Evolutionary conservation across 2,113 vertebrate species (phyloP), one percentile per base, ranked within the genome.

Genomic region (Pelecanus crispus): DNA sequence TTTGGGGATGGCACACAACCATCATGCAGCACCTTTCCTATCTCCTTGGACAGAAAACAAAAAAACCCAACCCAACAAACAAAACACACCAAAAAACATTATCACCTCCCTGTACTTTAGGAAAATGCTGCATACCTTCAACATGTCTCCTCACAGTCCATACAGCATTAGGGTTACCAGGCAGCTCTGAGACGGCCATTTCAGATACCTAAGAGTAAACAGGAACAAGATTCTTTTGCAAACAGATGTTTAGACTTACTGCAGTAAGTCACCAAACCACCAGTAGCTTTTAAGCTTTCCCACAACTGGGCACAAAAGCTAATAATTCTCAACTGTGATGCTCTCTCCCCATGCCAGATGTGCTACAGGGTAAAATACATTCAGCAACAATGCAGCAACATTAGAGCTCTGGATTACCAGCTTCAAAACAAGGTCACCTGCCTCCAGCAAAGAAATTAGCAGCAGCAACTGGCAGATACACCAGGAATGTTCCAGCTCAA

Each of bases 141-240:
- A 99, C 98, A 17, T 99, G 99, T 71, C 99, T 98, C 95, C 99
- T 99, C 29, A 99, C 99, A 5, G 99, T 99, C 99, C 99, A 99
- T 38, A 99, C 99, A 92, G 99, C 99, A 55, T 99, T 99, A 70
- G 99, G 99, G 97, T 99, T 99, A 99, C 99, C 99, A 2, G 99
- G 99, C 94, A 99, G 98, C 96, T 99, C 99, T 4, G 99, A 99
- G 82, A 99, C 99, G 0, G 99, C 99, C 99, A 99, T 99, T 98
- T 99, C 99, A 2, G 99, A 99, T 8, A 99, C 99, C 99, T 99
- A 96, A 47, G 10, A 92, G 81, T 59, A 96, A n/a, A 97, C 28
- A 91, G 83, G 67, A 95, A 92, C 20, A 94, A 73, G 13, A 14
- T 10, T 92, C 67, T 91, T 94, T 63, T 63, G 32, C 59, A 49